These are phyloP conservation scores for Urocynchramus pylzowi DNA, from an alignment of 2,113 vertebrate genomes.

Conservation along the genomic window DNA sequence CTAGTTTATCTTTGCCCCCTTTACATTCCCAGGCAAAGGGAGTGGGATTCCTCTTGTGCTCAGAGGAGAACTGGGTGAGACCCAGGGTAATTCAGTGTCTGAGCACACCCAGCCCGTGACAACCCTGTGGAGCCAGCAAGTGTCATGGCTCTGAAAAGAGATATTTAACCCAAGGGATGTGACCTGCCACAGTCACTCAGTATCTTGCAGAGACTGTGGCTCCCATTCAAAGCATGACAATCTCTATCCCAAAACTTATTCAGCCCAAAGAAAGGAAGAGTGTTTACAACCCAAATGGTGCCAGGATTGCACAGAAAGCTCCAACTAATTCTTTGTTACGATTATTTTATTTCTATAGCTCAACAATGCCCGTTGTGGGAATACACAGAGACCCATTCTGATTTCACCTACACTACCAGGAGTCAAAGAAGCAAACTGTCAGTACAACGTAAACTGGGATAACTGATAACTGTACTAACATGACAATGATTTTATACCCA, in stretches of 20 bases:
- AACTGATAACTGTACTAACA: neutral
- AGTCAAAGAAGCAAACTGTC: neutral
- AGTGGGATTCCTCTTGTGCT: neutral
- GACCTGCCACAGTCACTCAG: neutral
- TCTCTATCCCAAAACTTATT: neutral
- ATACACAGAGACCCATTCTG: neutral
- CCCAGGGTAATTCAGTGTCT: neutral
- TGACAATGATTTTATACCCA: neutral
- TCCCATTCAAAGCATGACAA: slow-evolving; percentile 6
- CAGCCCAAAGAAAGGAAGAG: slow-evolving; percentile 11
- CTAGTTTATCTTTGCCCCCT: neutral
- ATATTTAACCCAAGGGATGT: neutral
- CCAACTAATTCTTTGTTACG: neutral
- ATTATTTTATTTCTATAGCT: neutral
- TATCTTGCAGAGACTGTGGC: neutral
- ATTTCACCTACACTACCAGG: neutral
- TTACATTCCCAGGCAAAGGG: neutral
- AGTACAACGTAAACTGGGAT: neutral
- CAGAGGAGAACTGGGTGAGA: neutral
- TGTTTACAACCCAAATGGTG: neutral
- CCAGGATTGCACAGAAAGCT: slow-evolving; percentile 9
- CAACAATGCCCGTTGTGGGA: neutral
- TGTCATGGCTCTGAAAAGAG: neutral
- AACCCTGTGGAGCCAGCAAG: neutral
- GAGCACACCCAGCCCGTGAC: neutral